Evolutionary conservation across 2,888 invertebrate species (phyloP).

Genomic region (Nyleta sp.): DNA sequence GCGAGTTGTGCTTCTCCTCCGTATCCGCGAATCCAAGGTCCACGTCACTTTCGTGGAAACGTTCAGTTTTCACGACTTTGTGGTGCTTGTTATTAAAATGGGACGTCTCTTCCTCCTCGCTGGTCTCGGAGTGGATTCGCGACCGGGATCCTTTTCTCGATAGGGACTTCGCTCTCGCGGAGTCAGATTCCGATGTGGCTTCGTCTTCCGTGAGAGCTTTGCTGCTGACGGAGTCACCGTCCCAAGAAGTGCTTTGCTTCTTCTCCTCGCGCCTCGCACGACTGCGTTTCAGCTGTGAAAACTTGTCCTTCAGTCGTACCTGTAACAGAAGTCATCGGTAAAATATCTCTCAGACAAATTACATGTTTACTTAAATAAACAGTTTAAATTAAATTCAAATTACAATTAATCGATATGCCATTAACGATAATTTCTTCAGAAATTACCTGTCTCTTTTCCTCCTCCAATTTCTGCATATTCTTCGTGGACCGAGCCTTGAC

Average conservation of each 20-base stretch:
- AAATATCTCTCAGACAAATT: too few species aligned
- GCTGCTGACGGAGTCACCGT: conserved; percentile 89
- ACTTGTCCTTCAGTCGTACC: conserved; percentile 91
- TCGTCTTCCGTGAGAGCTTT: conserved; percentile 81
- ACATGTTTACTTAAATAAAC: too few species aligned
- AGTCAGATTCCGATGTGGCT: conserved; percentile 82
- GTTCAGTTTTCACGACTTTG: conserved; percentile 85
- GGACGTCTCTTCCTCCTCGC: conserved; percentile 87
- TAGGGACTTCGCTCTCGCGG: conserved; percentile 84
- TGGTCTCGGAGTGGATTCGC: conserved; percentile 90
- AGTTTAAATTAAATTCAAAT: too few species aligned
- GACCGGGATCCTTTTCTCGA: conserved; percentile 88
- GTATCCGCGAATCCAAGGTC: conserved; percentile 83
- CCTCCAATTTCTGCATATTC: conserved; percentile 96
- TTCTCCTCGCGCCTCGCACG: conserved; percentile 94
- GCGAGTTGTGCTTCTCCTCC: conserved; percentile 78
- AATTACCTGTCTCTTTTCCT: conserved; percentile 91
- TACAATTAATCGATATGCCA: too few species aligned
- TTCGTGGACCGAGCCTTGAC: conserved; percentile 97
- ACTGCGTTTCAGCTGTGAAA: conserved; percentile 93
- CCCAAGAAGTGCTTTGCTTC: conserved; percentile 94
- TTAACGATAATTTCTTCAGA: too few species aligned
- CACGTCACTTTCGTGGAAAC: conserved; percentile 85
- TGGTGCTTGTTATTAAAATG: conserved; percentile 84
- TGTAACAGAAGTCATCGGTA: conserved; percentile 77